Percentiles rank a stretch among this genome's conserved stretches.
Conservation (phyloP, 2,888 invertebrate genomes). For the Drosophila barbarae region DNA sequence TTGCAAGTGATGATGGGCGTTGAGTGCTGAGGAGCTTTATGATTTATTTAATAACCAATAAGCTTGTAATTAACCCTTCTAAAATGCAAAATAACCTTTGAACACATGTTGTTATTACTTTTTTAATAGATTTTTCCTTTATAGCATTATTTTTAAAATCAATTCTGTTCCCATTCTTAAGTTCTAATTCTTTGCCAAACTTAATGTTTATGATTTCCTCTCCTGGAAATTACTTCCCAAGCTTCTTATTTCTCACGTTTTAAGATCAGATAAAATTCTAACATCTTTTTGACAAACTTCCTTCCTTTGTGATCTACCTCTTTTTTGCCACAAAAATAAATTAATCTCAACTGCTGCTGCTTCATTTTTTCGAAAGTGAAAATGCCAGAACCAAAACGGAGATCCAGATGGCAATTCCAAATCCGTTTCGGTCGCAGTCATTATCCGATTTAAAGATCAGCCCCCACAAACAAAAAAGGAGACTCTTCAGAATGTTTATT, state of each 20-base stretch:
- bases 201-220: not conserved
- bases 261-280: conserved; percentile 19
- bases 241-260: conserved; percentile 7
- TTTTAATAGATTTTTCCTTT: too few species aligned
- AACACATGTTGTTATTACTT: not conserved
- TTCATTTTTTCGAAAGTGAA: conserved; percentile 67
- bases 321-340: conserved; percentile 15
- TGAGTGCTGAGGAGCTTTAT: not conserved
- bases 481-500: conserved; percentile 63
- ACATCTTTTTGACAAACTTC: conserved; percentile 24
- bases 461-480: conserved; percentile 57
- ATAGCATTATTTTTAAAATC: not conserved
- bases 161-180: not conserved
- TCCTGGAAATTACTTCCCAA: conserved; percentile 1
- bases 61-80: too few species aligned
- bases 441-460: conserved; percentile 47
- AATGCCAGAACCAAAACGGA: conserved; percentile 42
- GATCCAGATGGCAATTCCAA: conserved; percentile 35
- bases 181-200: not conserved
- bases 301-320: conserved; percentile 20
- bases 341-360: conserved; percentile 8
- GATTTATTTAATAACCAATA: not conserved
- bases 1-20: too few species aligned
- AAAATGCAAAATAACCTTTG: not conserved
- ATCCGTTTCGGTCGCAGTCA: conserved; percentile 39